phyloP scores from a whole-genome alignment of 1,140 invertebrate genomes.

The Triops cancriformis region DNA sequence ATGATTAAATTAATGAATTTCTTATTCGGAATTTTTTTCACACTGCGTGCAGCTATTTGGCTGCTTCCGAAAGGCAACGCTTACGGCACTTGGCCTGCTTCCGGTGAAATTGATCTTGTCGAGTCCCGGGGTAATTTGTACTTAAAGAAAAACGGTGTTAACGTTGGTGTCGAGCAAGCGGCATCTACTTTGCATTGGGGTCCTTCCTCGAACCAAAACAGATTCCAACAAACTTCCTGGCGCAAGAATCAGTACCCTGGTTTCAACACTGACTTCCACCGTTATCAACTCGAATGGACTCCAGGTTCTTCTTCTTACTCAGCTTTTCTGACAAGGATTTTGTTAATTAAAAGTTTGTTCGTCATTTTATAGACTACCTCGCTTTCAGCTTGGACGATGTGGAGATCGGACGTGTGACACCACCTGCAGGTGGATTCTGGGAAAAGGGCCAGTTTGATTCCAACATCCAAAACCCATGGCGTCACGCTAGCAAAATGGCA shows the following conservation, averaged over 20 bases:
- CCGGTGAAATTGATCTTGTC: slow-evolving; percentile 48
- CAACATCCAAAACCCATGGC: slow-evolving; percentile 40
- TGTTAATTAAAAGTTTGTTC: too few relatives aligned
- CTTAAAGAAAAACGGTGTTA: slow-evolving; percentile 41
- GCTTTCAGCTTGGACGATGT: slow-evolving; percentile 46
- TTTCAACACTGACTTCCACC: slow-evolving; percentile 37
- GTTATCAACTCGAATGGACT: slow-evolving; percentile 38
- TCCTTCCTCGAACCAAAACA: slow-evolving; percentile 46
- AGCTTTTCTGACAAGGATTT: too few relatives aligned
- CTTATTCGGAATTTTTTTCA: too few relatives aligned
- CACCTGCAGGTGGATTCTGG: slow-evolving; percentile 33
- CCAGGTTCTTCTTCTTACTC: slow-evolving; percentile 28
- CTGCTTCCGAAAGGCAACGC: slow-evolving; percentile 47
- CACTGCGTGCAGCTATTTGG: slow-evolving; percentile 55
- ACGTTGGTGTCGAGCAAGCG: slow-evolving; percentile 50
- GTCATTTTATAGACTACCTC: slow-evolving; percentile 36
- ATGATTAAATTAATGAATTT: too few relatives aligned
- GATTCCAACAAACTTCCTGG: slow-evolving; percentile 45
- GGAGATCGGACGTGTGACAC: slow-evolving; percentile 36
- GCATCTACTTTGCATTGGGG: slow-evolving; percentile 55
- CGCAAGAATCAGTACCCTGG: slow-evolving; percentile 37
- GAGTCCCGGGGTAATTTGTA: slow-evolving; percentile 51
- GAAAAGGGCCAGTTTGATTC: slow-evolving; percentile 33
- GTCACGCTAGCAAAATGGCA: slow-evolving; percentile 44
- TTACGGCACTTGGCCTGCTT: slow-evolving; percentile 49